Evolutionary conservation across 2,888 invertebrate genomes (phyloP).

Genomic region (Rhamnusium bicolor): DNA sequence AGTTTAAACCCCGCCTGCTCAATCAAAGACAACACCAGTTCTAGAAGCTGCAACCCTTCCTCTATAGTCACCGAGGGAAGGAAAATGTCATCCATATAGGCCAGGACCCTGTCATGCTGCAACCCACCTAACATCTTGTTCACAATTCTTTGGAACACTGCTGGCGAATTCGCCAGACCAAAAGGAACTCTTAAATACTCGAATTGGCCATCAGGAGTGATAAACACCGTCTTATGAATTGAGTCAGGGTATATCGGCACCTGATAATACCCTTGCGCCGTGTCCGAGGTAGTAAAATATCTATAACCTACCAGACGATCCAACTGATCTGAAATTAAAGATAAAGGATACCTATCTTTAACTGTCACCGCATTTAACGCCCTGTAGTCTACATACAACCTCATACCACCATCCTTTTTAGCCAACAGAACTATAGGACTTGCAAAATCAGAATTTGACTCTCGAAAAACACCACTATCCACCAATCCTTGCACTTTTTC

Average conservation of each 20-base stretch:
- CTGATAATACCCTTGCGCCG: conserved; percentile 57
- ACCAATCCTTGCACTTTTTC: conserved; percentile 42
- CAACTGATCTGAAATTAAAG: conserved; percentile 41
- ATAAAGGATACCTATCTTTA: conserved; percentile 37
- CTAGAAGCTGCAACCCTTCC: no score
- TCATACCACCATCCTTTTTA: conserved; percentile 37
- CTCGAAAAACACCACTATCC: conserved; percentile 34
- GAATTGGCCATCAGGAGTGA: neutral
- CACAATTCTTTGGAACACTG: no score
- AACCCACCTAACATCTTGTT: no score
- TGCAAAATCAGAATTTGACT: conserved; percentile 36
- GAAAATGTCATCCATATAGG: no score
- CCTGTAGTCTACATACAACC: conserved; percentile 48
- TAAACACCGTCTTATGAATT: conserved; percentile 58
- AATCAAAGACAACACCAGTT: no score
- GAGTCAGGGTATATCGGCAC: conserved; percentile 55
- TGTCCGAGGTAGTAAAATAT: conserved; percentile 53
- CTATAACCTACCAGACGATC: conserved; percentile 41
- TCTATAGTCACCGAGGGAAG: no score
- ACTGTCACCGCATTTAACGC: conserved; percentile 42
- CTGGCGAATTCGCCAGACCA: no score
- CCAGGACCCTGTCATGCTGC: no score
- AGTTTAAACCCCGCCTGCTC: no score
- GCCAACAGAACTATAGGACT: conserved; percentile 47
- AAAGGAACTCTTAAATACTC: no score